Conservation (phyloP, 1,140 invertebrate genomes). For the Nymphalis io region DNA sequence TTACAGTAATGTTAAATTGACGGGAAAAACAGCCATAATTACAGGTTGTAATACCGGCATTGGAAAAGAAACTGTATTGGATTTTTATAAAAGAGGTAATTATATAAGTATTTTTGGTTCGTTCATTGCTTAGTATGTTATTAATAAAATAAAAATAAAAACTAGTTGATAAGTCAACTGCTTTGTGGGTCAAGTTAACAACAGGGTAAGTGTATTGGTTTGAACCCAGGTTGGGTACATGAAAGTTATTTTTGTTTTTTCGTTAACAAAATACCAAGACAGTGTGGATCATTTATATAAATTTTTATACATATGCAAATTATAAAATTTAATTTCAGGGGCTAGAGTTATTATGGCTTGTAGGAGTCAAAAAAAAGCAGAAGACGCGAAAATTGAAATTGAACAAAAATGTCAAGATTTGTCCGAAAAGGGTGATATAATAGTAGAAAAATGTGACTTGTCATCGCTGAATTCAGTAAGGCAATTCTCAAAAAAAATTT, state of each 20-base stretch:
- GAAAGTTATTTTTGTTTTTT: no score
- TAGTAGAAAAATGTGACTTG: conserved; percentile 85
- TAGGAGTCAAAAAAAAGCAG: conserved; percentile 80
- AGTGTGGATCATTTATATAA: background rate
- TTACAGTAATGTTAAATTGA: conserved; percentile 81
- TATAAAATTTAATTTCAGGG: conserved; percentile 67
- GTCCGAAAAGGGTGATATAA: conserved; percentile 81
- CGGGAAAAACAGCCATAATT: conserved; percentile 89
- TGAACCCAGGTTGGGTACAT: no score
- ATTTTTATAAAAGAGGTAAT: conserved; percentile 87
- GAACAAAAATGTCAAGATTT: conserved; percentile 69
- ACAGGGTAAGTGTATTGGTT: no score
- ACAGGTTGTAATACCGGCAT: conserved; percentile 96
- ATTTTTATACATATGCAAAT: background rate
- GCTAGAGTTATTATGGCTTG: conserved; percentile 92
- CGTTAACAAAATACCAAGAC: no score
- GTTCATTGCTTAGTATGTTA: no score
- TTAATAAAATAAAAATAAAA: background rate
- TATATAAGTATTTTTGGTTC: background rate
- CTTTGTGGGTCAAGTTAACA: no score
- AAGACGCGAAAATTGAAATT: conserved; percentile 78
- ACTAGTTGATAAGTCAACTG: background rate
- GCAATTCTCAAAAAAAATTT: conserved; percentile 85
- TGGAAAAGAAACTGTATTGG: conserved; percentile 91
- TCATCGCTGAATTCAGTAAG: conserved; percentile 86